Evolutionary conservation across 2,113 vertebrate species (phyloP).

Genomic region (Cervus canadensis): DNA sequence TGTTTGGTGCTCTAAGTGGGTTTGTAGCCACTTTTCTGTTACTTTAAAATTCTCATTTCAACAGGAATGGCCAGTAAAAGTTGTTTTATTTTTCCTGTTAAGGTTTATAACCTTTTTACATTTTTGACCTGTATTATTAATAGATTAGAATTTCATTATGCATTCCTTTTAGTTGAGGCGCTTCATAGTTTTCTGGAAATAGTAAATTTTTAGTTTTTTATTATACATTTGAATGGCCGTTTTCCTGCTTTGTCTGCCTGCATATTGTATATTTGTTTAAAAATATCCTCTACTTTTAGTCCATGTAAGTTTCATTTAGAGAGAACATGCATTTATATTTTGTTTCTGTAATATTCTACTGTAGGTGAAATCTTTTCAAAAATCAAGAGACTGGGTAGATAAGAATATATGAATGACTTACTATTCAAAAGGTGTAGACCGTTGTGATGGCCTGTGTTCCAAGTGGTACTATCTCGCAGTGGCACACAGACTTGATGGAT

Average conservation of each 20-base stretch:
- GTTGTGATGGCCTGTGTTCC: conserved; percentile 78
- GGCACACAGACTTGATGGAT: conserved; percentile 71
- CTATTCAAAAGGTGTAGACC: conserved; percentile 74
- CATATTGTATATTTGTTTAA: conserved; percentile 90
- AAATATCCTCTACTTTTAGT: conserved; percentile 87
- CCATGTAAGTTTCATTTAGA: conserved; percentile 87
- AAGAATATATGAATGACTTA: conserved; percentile 76
- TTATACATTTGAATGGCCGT: conserved; percentile 84
- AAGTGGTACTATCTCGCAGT: conserved; percentile 64
- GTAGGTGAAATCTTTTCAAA: conserved; percentile 83
- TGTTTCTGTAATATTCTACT: conserved; percentile 88
- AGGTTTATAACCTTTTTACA: conserved; percentile 89
- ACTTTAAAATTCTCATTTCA: conserved; percentile 89
- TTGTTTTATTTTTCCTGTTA: conserved; percentile 86
- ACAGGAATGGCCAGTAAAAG: conserved; percentile 92
- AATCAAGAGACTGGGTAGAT: conserved; percentile 85
- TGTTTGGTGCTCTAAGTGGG: conserved; percentile 91
- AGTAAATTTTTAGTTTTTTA: conserved; percentile 85
- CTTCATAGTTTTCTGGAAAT: conserved; percentile 86
- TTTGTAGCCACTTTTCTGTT: conserved; percentile 88
- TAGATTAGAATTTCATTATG: conserved; percentile 91
- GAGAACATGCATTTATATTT: conserved; percentile 84
- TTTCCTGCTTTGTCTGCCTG: conserved; percentile 88
- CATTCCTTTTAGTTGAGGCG: conserved; percentile 95
- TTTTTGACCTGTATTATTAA: conserved; percentile 83